Conservation (phyloP, 2,113 vertebrate species). For the Ammodytes marinus region DNA sequence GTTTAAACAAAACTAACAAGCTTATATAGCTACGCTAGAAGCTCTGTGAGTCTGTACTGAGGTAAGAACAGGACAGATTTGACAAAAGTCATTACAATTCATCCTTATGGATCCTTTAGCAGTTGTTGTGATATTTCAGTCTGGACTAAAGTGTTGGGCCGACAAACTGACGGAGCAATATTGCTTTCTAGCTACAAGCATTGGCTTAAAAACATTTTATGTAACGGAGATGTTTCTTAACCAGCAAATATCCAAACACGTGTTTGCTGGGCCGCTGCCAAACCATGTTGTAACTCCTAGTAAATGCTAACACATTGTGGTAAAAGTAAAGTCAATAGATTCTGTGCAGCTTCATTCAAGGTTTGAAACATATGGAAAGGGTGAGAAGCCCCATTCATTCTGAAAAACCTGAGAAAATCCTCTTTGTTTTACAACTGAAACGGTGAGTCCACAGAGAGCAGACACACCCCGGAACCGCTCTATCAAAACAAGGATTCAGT, state of each 20-base stretch:
- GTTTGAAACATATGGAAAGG: neutral
- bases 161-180: too few species aligned
- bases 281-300: neutral
- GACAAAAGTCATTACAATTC: neutral
- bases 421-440: constrained; percentile 23
- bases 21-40: neutral
- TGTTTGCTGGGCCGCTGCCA: neutral
- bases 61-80: neutral
- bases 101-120: neutral
- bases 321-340: neutral
- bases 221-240: constrained; percentile 2
- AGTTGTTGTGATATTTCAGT: too few species aligned
- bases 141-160: too few species aligned
- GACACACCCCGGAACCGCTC: constrained; percentile 55
- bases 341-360: constrained; percentile 2
- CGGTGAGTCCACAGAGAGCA: constrained; percentile 34
- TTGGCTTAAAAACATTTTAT: too few species aligned
- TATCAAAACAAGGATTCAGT: constrained; percentile 26
- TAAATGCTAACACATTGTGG: neutral
- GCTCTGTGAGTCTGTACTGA: neutral
- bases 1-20: neutral
- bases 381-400: constrained; percentile 9
- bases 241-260: neutral
- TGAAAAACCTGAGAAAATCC: constrained; percentile 28
- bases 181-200: too few species aligned